Conservation (phyloP, 64 coral and sea anemone genomes). For the Porites lutea region DNA sequence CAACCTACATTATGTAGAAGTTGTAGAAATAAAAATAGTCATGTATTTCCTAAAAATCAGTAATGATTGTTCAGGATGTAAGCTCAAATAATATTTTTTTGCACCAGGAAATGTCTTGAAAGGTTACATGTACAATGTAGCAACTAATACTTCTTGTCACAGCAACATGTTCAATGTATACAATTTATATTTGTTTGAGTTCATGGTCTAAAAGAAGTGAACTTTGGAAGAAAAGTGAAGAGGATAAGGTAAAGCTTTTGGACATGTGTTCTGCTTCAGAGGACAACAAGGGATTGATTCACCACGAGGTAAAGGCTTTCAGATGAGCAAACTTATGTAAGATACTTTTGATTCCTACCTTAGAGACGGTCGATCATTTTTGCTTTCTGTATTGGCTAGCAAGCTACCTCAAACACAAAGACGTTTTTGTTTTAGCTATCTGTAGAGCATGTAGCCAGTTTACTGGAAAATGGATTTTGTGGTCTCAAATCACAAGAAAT, state of each 20-base stretch:
- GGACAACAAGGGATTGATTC: background rate
- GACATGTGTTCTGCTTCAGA: background rate
- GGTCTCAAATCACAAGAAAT: background rate
- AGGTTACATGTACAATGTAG: background rate
- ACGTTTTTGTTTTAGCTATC: background rate
- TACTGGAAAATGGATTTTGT: background rate
- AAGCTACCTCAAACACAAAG: background rate
- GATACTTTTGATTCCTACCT: background rate
- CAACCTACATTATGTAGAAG: too few species aligned
- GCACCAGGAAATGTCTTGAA: background rate
- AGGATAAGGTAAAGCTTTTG: too few species aligned
- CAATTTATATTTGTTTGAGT: slow-evolving; percentile 46
- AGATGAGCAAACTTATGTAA: background rate
- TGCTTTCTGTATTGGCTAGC: too few species aligned
- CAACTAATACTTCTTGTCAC: background rate
- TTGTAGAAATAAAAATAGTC: background rate
- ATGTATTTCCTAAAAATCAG: background rate
- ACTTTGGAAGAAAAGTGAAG: slow-evolving; percentile 19
- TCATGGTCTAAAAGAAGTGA: slow-evolving; percentile 38
- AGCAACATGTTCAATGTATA: slow-evolving; percentile 13
- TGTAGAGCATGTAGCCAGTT: background rate
- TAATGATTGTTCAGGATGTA: background rate
- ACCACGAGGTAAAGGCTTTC: slow-evolving; percentile 4
- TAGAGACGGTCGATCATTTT: background rate
- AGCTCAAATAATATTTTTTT: slow-evolving; percentile 10